A percentile compares a stretch with the other conserved stretches of the same genome.
phyloP scores from a whole-genome alignment of 1,140 invertebrate genomes.

The Drosophila elegans region DNA sequence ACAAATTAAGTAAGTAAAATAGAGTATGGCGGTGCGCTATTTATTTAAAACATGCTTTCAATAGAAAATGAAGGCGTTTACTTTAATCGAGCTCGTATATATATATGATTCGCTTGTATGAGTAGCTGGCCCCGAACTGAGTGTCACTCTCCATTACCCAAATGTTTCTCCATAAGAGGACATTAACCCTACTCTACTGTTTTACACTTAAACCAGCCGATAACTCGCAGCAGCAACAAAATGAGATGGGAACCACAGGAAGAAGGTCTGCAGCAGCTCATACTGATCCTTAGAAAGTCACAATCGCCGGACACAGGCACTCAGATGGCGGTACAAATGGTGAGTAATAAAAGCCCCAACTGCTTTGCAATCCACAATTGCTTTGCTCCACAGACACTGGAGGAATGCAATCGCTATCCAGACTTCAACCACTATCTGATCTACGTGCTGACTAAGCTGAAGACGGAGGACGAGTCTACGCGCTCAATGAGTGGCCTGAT shows the following conservation, averaged over 20 bases:
- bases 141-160: constrained; percentile 23
- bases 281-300: constrained; percentile 98
- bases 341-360: constrained; percentile 76
- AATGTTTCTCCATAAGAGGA: constrained; percentile 62
- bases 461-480: constrained; percentile 97
- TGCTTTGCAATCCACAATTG: neutral
- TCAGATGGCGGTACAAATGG: constrained; percentile 98
- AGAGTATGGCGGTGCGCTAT: too few species aligned
- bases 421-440: constrained; percentile 99
- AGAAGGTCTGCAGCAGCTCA: constrained; percentile 98
- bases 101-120: constrained; percentile 13
- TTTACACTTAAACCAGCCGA: constrained; percentile 7
- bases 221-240: constrained; percentile 47
- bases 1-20: too few species aligned
- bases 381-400: constrained; percentile 93
- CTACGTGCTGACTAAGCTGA: constrained; percentile 98
- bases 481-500: constrained; percentile 99
- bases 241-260: constrained; percentile 99
- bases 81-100: neutral
- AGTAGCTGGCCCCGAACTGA: constrained; percentile 61
- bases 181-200: constrained; percentile 53
- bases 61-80: neutral
- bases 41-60: too few species aligned
- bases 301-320: constrained; percentile 98
- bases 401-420: constrained; percentile 98